Conservation (phyloP, 2,888 invertebrate species). For the Tricholauxania praeusta region DNA sequence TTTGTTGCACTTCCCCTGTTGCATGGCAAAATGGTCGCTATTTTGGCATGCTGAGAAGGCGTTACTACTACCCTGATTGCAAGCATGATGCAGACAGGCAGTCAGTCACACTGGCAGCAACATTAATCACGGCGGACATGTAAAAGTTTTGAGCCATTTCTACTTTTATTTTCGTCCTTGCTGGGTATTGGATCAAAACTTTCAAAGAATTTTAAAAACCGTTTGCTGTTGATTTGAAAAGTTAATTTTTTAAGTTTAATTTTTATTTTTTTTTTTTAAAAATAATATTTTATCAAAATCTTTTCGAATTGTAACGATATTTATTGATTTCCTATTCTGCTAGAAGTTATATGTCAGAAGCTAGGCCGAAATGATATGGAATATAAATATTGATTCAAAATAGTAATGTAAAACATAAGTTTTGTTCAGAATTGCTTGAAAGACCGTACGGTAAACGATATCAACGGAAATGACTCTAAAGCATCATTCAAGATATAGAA, state of each 20-base stretch:
- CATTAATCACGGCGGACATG: not conserved
- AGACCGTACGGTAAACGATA: no score
- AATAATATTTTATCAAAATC: not conserved
- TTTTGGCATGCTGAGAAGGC: slow-evolving; percentile 5
- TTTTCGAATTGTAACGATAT: not conserved
- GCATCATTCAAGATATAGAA: no score
- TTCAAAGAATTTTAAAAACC: not conserved
- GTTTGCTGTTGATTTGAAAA: no score
- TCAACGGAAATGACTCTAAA: no score
- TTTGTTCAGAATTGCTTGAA: no score
- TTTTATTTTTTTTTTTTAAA: not conserved
- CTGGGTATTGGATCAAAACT: not conserved
- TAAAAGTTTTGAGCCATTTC: slow-evolving; percentile 5
- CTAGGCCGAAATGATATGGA: no score
- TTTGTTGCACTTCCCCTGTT: slow-evolving; percentile 28
- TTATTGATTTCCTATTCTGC: no score
- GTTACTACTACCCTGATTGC: slow-evolving; percentile 14
- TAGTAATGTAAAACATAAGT: no score
- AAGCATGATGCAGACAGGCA: not conserved
- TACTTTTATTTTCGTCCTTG: slow-evolving; percentile 28
- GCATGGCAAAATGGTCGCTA: slow-evolving; percentile 31
- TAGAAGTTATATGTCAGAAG: no score
- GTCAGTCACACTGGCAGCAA: not conserved
- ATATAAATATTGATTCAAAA: no score
- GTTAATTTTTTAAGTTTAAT: not conserved